Base-by-base conservation (phyloP, 2,888 invertebrate genomes). In the Lysandra coridon region DNA sequence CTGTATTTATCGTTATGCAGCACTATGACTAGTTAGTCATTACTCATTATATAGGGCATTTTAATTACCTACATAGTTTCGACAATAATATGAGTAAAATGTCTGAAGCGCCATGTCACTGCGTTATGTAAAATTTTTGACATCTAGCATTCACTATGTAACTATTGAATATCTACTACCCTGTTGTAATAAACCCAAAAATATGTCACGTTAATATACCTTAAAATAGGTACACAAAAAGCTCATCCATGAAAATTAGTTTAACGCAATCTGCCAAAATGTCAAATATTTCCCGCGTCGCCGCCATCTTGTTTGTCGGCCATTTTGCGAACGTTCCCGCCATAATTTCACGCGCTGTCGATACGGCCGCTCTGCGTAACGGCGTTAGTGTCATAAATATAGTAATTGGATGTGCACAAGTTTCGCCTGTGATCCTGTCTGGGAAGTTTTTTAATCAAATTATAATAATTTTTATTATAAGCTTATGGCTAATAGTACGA, bases 251-350 rank as follows among this genome's bases (percentile, higher is more conserved):
- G 69, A 69, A 69, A 69, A 69, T 69, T 33, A 69, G 69, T 33
- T 57, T 69, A 69, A 33, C 69, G 30, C 69, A 69, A 69, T 69
- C 14, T 69, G 17, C 33, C 69, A 69, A 69, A 69, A 74, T n/a
- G 74, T 74, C 74, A 74, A 81, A 80, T 79, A 77, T 17, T 73
- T 78, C 75, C 80, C 82, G 83, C 80, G 83, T 81, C 79, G 80
- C 80, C 82, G 82, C 81, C 82, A 82, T 82, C 78, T 83, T 83
- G 81, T 81, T 83, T 83, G 82, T n/a, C 57, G 33, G 79, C 64
- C 60, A 57, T 78, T 80, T 79, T 78, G 44, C 7, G 49, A 75
- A 17, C 14, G 33, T 44, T 75, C 12, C 74, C 74, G 74, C 74
- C 30, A 49, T 75, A 81, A 81, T 83, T 81, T 83, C 80, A 83